Percentiles rank a stretch among this genome's conserved stretches.
Conservation (phyloP, 2,888 invertebrate genomes). For the Willowsia nigromaculata region DNA sequence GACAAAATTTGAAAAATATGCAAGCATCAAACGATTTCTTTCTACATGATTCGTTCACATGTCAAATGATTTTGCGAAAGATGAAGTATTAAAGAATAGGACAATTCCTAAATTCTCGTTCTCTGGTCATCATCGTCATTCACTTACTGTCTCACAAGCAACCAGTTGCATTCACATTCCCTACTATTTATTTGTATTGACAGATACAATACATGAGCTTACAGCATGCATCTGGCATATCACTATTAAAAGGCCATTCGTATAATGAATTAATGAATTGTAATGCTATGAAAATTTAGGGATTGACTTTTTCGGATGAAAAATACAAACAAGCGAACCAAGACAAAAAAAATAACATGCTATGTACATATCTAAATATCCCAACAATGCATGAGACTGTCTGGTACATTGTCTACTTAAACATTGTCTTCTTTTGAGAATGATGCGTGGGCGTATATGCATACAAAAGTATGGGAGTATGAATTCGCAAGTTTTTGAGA, state of each 20-base stretch:
- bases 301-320: not conserved
- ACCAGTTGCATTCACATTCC: conserved; percentile 41
- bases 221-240: not conserved
- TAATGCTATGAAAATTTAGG: too few relatives aligned
- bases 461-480: not conserved
- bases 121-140: conserved; percentile 51
- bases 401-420: not conserved
- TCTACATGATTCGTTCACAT: too few relatives aligned
- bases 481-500: not conserved
- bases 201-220: conserved; percentile 41
- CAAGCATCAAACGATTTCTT: too few relatives aligned
- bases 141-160: conserved; percentile 32
- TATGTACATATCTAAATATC: not conserved
- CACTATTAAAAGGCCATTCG: not conserved
- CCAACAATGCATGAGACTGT: not conserved
- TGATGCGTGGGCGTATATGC: not conserved
- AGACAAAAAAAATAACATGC: not conserved
- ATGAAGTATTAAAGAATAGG: too few relatives aligned
- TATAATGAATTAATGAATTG: too few relatives aligned
- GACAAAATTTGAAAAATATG: too few relatives aligned
- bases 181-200: conserved; percentile 46
- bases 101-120: too few relatives aligned
- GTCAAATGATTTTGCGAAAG: too few relatives aligned
- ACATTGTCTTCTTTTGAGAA: not conserved
- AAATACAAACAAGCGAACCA: not conserved